These are phyloP conservation scores for Chlorodrepanis virens DNA, from an alignment of 2,113 vertebrate species.

Conservation along the genomic window DNA sequence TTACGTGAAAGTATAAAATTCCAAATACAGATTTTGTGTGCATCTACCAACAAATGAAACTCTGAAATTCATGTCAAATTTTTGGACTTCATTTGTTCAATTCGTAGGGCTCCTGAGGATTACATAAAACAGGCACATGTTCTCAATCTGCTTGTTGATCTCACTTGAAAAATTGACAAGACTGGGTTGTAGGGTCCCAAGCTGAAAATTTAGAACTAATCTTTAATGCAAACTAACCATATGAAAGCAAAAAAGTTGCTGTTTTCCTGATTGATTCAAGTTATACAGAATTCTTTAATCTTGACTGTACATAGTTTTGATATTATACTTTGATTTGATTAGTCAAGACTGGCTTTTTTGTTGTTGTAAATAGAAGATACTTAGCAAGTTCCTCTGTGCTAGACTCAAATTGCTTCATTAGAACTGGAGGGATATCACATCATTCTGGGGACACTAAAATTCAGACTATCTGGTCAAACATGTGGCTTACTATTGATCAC, in stretches of 20 bases:
- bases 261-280: slow-evolving; percentile 42
- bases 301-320: not conserved
- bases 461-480: not conserved
- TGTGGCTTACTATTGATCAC: not conserved
- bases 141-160: slow-evolving; percentile 30
- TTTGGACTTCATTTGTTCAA: slow-evolving; percentile 37
- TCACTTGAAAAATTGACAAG: not conserved
- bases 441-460: not conserved
- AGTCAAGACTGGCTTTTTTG: not conserved
- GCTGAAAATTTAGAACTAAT: slow-evolving; percentile 12
- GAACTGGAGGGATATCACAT: not conserved
- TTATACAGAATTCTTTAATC: slow-evolving; percentile 15
- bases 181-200: not conserved
- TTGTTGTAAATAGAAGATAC: not conserved
- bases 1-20: slow-evolving; percentile 29
- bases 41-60: slow-evolving; percentile 48
- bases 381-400: not conserved
- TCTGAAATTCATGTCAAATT: slow-evolving; percentile 54
- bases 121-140: not conserved
- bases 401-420: slow-evolving; percentile 14
- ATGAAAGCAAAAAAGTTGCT: slow-evolving; percentile 18
- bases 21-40: slow-evolving; percentile 42
- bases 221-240: slow-evolving; percentile 24
- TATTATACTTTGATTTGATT: not conserved
- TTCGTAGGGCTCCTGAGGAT: not conserved